phyloP scores from a whole-genome alignment of 2,113 vertebrate species.

The Nycticorax nycticorax region DNA sequence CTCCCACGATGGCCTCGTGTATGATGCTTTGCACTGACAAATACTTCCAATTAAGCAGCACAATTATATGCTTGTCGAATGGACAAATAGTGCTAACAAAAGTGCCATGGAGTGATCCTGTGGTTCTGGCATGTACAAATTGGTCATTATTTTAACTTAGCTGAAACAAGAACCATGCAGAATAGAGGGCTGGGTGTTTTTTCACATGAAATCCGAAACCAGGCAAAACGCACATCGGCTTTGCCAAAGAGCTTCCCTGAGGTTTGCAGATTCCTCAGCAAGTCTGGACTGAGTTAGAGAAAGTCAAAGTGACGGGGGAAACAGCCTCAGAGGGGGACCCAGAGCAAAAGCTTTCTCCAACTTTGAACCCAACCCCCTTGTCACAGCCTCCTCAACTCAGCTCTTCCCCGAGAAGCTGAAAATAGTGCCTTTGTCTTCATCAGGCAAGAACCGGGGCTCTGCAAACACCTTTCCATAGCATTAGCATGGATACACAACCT shows the following conservation, averaged over 20 bases:
- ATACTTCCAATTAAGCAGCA: not conserved
- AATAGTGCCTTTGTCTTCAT: rapidly evolving
- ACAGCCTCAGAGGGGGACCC: not conserved
- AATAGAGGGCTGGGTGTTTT: not conserved
- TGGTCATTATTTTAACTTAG: not conserved
- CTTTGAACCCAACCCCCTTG: not conserved
- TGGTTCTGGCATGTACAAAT: not conserved
- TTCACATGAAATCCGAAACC: not conserved
- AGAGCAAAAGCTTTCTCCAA: not conserved
- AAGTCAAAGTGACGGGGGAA: not conserved
- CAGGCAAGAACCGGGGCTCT: not conserved
- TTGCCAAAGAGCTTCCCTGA: conserved; percentile 13
- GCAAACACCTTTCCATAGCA: not conserved
- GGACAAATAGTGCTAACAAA: not conserved
- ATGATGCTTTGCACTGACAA: not conserved
- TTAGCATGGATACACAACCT: not conserved
- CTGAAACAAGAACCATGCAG: not conserved
- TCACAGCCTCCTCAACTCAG: not conserved
- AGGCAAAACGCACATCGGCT: not conserved
- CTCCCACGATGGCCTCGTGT: not conserved
- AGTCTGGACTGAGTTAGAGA: conserved; percentile 21
- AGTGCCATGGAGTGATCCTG: not conserved
- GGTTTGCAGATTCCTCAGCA: not conserved
- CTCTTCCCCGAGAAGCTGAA: not conserved
- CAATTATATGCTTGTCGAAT: not conserved